A percentile compares a stretch with the other conserved stretches of the same genome.
These are phyloP conservation scores for Cherax quadricarinatus DNA, from an alignment of 1,140 invertebrate genomes.

Conservation along the genomic window DNA sequence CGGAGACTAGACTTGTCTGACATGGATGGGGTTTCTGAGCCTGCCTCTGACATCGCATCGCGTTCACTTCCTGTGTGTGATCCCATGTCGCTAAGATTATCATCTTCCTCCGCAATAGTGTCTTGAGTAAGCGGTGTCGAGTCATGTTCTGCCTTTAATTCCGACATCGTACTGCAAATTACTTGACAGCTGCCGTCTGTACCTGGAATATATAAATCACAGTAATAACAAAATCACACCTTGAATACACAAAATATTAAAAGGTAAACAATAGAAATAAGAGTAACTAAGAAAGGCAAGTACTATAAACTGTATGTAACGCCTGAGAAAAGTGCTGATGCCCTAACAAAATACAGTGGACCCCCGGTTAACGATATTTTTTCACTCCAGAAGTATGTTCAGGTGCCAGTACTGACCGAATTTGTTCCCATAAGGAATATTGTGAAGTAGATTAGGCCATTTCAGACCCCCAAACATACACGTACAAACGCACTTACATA, in stretches of 20 bases:
- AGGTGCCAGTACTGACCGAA: too few species aligned
- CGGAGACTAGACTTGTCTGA: conserved; percentile 51
- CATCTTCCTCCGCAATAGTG: conserved; percentile 43
- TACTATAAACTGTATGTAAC: too few species aligned
- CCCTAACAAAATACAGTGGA: too few species aligned
- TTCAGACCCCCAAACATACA: too few species aligned
- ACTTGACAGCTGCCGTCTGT: conserved; percentile 18
- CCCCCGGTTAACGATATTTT: too few species aligned
- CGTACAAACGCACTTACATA: too few species aligned
- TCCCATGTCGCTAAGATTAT: conserved; percentile 60
- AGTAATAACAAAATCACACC: not conserved
- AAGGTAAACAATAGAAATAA: not conserved
- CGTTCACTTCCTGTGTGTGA: conserved; percentile 58
- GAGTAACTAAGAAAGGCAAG: too few species aligned
- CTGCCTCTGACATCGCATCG: conserved; percentile 52
- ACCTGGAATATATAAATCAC: not conserved
- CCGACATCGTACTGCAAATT: conserved; percentile 57
- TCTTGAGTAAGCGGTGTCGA: conserved; percentile 42
- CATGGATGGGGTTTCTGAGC: conserved; percentile 58
- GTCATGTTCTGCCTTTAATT: conserved; percentile 56
- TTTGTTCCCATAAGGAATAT: too few species aligned
- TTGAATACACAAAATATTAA: not conserved
- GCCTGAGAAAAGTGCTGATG: too few species aligned
- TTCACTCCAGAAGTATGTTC: too few species aligned
- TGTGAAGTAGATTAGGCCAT: too few species aligned